Percentiles rank a stretch among this genome's conserved stretches.
Evolutionary conservation across 2,888 invertebrate genomes (phyloP).

Genomic region (Cistogaster globosa): DNA sequence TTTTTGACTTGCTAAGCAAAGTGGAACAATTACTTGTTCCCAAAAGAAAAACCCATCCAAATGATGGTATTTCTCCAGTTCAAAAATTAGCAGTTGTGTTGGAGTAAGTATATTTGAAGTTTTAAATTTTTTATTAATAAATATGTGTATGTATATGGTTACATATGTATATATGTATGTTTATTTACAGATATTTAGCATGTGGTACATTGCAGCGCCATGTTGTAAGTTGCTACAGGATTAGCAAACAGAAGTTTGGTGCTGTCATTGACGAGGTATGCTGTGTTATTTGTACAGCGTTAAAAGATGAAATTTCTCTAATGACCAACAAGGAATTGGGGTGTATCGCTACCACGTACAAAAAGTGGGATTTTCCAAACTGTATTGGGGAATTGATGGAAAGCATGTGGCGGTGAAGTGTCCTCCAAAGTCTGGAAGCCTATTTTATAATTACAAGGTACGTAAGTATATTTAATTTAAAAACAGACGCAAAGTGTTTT

Average conservation of each 20-base stretch:
- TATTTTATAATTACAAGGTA: constrained; percentile 11
- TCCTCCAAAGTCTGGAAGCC: constrained; percentile 4
- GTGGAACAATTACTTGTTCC: too few species aligned
- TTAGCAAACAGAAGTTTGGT: constrained; percentile 14
- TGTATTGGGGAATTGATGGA: constrained; percentile 17
- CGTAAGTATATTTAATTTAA: not conserved
- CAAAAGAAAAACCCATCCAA: constrained; percentile 16
- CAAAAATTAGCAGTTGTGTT: constrained; percentile 3
- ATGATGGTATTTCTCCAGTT: constrained; percentile 8
- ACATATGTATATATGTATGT: not conserved
- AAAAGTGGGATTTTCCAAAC: constrained; percentile 36
- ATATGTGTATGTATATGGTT: not conserved
- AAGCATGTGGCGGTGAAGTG: constrained; percentile 26
- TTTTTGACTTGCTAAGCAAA: too few species aligned
- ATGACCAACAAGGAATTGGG: not conserved
- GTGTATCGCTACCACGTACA: not conserved
- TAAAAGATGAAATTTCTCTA: constrained; percentile 13
- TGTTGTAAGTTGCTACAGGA: not conserved
- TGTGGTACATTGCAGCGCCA: constrained; percentile 10
- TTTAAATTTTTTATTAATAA: too few species aligned
- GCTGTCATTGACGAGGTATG: constrained; percentile 18
- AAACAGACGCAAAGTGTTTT: not conserved
- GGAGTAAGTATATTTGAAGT: not conserved
- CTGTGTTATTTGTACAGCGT: constrained; percentile 12
- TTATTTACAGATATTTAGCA: not conserved